Conservation (phyloP, 92 coral and sea anemone genomes). For the Parazoanthus atlanticus region DNA sequence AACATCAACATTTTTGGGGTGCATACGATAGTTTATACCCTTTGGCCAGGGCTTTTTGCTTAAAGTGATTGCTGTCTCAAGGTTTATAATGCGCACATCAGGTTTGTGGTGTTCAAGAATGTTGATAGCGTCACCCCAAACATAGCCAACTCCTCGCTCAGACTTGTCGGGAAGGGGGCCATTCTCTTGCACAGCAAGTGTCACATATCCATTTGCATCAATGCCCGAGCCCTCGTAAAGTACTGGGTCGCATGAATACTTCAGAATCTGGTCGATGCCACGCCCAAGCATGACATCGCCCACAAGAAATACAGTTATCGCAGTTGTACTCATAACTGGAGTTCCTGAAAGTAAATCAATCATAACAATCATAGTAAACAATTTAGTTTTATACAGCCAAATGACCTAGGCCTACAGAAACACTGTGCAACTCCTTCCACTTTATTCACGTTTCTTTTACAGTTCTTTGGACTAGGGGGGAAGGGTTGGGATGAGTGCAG, state of each 20-base stretch:
- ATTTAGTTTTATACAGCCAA: too few species aligned
- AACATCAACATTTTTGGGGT: slow-evolving; percentile 78
- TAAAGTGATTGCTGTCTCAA: slow-evolving; percentile 83
- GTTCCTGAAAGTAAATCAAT: not conserved
- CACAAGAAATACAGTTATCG: slow-evolving; percentile 68
- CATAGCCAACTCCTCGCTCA: slow-evolving; percentile 70
- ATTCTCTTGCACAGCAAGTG: slow-evolving; percentile 71
- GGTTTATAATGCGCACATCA: slow-evolving; percentile 76
- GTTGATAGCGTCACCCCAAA: slow-evolving; percentile 82
- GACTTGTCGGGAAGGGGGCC: slow-evolving; percentile 73
- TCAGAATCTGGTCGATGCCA: slow-evolving; percentile 85
- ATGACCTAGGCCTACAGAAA: too few species aligned
- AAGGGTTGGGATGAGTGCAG: too few species aligned
- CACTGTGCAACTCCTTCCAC: too few species aligned
- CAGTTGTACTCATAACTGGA: slow-evolving; percentile 33
- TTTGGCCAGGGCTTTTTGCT: slow-evolving; percentile 85
- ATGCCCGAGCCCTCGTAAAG: slow-evolving; percentile 80
- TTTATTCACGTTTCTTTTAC: too few species aligned
- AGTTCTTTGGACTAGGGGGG: too few species aligned
- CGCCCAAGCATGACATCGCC: slow-evolving; percentile 94
- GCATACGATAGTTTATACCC: slow-evolving; percentile 90
- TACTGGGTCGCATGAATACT: slow-evolving; percentile 69
- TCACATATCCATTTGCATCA: slow-evolving; percentile 79
- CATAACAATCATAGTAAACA: too few species aligned
- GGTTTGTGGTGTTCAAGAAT: slow-evolving; percentile 73